phyloP scores from a whole-genome alignment of 2,888 invertebrate genomes.

The Chrysolina oricalcia region DNA sequence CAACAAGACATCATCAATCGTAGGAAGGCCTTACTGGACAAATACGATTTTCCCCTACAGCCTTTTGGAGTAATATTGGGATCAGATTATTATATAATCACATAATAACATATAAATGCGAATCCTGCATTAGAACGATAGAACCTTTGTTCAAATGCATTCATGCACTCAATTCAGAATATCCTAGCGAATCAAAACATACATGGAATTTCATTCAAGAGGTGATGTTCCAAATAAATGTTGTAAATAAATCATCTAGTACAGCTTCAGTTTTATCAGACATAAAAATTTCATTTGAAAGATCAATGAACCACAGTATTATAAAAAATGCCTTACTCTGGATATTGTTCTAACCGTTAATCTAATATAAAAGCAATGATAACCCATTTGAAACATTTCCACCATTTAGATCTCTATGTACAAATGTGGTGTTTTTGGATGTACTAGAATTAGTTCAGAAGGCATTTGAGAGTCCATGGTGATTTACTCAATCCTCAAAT shows the following conservation, averaged over 20 bases:
- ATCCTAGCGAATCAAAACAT: constrained; percentile 41
- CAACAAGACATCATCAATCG: constrained; percentile 13
- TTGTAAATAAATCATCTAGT: constrained; percentile 16
- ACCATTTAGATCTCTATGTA: constrained; percentile 20
- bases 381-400: constrained; percentile 19
- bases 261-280: constrained; percentile 11
- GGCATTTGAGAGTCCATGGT: constrained; percentile 21
- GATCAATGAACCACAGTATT: constrained; percentile 6
- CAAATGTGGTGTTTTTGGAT: constrained; percentile 18
- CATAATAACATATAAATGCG: constrained; percentile 34
- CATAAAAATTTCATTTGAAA: constrained; percentile 20
- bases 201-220: constrained; percentile 11
- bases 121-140: constrained; percentile 33
- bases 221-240: constrained; percentile 16
- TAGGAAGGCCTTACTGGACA: constrained; percentile 26
- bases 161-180: constrained; percentile 39
- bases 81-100: too few species aligned
- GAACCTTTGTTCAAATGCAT: constrained; percentile 33
- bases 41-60: constrained; percentile 33
- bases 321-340: constrained; percentile 23
- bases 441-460: constrained; percentile 18
- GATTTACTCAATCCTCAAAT: too few species aligned
- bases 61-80: constrained; percentile 41
- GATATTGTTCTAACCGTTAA: constrained; percentile 12
- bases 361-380: constrained; percentile 9